Evolutionary conservation across 2,797 vertebrate genomes (phyloP).

Genomic region (Bradypodion ventrale): DNA sequence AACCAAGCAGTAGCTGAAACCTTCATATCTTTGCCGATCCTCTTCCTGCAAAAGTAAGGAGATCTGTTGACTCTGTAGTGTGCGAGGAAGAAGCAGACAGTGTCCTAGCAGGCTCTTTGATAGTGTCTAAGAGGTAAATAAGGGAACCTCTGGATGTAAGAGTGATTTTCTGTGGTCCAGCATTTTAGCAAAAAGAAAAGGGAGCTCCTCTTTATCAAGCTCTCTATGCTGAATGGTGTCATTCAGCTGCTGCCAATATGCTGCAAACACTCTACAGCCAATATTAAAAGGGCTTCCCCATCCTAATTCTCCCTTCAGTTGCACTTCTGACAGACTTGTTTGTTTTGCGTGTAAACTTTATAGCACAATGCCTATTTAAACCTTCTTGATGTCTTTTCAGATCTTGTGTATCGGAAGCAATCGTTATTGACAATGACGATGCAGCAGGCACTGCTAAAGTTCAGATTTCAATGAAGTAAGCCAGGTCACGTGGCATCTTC

Average conservation of each 20-base stretch:
- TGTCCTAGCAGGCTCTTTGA: background rate
- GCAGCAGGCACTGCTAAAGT: slow-evolving; percentile 82
- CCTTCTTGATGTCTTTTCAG: slow-evolving; percentile 73
- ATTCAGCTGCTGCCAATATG: background rate
- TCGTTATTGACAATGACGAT: slow-evolving; percentile 79
- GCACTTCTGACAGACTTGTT: slow-evolving; percentile 2
- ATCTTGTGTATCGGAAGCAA: slow-evolving; percentile 75
- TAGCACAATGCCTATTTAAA: slow-evolving; percentile 26
- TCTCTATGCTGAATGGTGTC: background rate
- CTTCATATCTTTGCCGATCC: too few relatives aligned
- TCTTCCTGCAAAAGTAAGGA: background rate
- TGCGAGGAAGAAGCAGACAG: too few relatives aligned
- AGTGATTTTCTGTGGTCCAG: background rate
- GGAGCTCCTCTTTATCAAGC: background rate
- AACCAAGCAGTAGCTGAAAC: too few relatives aligned
- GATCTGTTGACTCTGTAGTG: background rate
- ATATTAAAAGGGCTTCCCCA: background rate
- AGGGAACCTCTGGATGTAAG: background rate
- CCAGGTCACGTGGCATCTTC: fast-evolving
- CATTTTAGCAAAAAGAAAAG: background rate
- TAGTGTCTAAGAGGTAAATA: background rate
- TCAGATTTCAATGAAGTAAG: slow-evolving; percentile 89
- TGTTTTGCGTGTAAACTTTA: slow-evolving; percentile 21
- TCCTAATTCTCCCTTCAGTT: background rate
- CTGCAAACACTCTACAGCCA: background rate